Evolutionary conservation across 2,113 vertebrate genomes (phyloP).

Genomic region (Ranitomeya variabilis): DNA sequence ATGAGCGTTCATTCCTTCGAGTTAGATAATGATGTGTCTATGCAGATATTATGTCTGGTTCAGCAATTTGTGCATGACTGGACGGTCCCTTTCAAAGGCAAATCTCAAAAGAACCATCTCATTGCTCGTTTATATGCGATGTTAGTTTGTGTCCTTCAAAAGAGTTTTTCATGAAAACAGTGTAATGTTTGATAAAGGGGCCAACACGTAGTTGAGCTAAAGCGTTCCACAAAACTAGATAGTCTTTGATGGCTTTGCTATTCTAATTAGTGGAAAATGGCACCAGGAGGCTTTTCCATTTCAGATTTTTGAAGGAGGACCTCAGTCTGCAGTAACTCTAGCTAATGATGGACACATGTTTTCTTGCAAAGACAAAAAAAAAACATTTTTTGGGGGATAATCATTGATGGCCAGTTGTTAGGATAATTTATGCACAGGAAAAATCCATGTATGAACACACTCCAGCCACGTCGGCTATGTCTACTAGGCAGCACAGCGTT

Average conservation of each 20-base stretch:
- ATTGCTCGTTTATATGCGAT: not conserved
- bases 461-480: too few species aligned
- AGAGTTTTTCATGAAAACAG: constrained; percentile 7
- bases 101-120: constrained; percentile 6
- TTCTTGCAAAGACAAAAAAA: too few species aligned
- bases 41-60: constrained; percentile 29
- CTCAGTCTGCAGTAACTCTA: not conserved
- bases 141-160: constrained; percentile 13
- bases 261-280: not conserved
- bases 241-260: not conserved
- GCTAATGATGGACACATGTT: not conserved
- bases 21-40: constrained; percentile 49
- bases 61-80: not conserved
- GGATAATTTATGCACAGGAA: too few species aligned
- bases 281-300: not conserved
- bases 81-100: not conserved
- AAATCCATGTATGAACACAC: too few species aligned
- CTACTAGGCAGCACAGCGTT: too few species aligned
- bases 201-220: not conserved
- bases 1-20: constrained; percentile 11
- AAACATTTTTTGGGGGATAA: too few species aligned
- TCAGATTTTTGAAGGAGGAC: not conserved
- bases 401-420: too few species aligned
- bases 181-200: constrained; percentile 3
- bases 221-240: not conserved